Percentiles rank a stretch among this genome's conserved stretches.
These are phyloP conservation scores for Gallinago nigripennis DNA, from an alignment of 2,797 vertebrate genomes.

Conservation along the genomic window DNA sequence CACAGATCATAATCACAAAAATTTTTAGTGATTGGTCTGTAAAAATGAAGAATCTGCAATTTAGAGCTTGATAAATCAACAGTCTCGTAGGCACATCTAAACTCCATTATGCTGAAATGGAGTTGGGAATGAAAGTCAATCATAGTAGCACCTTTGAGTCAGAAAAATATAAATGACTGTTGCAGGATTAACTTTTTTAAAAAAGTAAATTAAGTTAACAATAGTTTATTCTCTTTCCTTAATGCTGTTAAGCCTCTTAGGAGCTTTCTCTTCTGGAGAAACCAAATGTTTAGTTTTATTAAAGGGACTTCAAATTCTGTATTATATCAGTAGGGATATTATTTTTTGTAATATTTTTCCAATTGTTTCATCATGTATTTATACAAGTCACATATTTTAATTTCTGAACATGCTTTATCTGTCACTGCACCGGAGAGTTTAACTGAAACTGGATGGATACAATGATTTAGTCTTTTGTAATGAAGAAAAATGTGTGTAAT, in stretches of 20 bases:
- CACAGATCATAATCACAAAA: neutral
- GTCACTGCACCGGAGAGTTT: neutral
- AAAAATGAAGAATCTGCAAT: neutral
- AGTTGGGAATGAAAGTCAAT: neutral
- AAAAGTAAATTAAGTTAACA: conserved; percentile 39
- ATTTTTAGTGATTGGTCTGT: neutral
- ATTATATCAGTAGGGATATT: neutral
- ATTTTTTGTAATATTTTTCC: conserved; percentile 33
- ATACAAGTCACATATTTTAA: conserved; percentile 45
- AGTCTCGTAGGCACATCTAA: neutral
- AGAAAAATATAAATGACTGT: conserved; percentile 18
- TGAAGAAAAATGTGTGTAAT: conserved; percentile 29
- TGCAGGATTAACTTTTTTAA: conserved; percentile 33
- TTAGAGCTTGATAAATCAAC: conserved; percentile 4
- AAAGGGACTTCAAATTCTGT: neutral
- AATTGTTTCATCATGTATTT: conserved; percentile 48
- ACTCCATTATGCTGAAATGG: neutral
- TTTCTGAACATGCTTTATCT: conserved; percentile 37
- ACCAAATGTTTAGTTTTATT: conserved; percentile 31
- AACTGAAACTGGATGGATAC: conserved; percentile 6
- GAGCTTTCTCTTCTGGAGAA: conserved; percentile 4
- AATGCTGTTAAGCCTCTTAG: conserved; percentile 32
- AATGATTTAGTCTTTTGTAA: conserved; percentile 12
- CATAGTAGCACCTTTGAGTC: conserved; percentile 6
- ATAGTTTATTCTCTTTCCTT: conserved; percentile 37